A percentile compares a stretch with the other conserved stretches of the same genome.
Conservation (phyloP, 2,888 invertebrate genomes). For the Macaria liturata region DNA sequence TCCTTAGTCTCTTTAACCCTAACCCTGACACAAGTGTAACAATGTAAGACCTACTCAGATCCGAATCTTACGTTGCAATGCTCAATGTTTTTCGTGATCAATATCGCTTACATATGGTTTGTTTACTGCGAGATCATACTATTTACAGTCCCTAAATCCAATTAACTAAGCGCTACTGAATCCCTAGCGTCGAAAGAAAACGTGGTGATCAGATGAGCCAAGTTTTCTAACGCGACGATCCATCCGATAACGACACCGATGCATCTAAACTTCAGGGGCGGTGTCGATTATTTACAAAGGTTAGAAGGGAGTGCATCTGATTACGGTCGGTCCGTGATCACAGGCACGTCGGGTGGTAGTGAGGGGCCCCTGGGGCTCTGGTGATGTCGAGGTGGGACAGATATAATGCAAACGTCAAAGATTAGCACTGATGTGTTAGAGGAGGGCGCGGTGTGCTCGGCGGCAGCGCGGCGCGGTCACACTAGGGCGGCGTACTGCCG, state of each 20-base stretch:
- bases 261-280: conserved; percentile 70
- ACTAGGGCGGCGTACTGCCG: conserved; percentile 79
- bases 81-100: conserved; percentile 21
- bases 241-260: conserved; percentile 72
- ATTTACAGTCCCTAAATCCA: conserved; percentile 22
- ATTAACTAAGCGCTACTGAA: conserved; percentile 19
- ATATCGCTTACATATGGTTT: conserved; percentile 14
- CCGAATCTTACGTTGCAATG: conserved; percentile 9
- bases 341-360: conserved; percentile 51
- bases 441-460: conserved; percentile 68
- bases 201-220: conserved; percentile 44
- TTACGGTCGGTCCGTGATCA: conserved; percentile 44
- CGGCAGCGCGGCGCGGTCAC: conserved; percentile 78
- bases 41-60: too few species aligned
- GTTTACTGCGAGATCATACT: conserved; percentile 1
- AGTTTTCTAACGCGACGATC: conserved; percentile 67
- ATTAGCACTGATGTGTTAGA: conserved; percentile 70
- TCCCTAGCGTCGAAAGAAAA: conserved; percentile 33
- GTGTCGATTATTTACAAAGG: conserved; percentile 51
- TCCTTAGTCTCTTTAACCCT: too few species aligned
- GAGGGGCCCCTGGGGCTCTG: conserved; percentile 71
- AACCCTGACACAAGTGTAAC: too few species aligned
- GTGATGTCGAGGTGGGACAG: conserved; percentile 64
- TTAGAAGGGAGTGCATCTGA: conserved; percentile 40
- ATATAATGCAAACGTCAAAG: conserved; percentile 74